Base-by-base conservation (phyloP, 2,113 vertebrate genomes). In the Butorides virescens region DNA sequence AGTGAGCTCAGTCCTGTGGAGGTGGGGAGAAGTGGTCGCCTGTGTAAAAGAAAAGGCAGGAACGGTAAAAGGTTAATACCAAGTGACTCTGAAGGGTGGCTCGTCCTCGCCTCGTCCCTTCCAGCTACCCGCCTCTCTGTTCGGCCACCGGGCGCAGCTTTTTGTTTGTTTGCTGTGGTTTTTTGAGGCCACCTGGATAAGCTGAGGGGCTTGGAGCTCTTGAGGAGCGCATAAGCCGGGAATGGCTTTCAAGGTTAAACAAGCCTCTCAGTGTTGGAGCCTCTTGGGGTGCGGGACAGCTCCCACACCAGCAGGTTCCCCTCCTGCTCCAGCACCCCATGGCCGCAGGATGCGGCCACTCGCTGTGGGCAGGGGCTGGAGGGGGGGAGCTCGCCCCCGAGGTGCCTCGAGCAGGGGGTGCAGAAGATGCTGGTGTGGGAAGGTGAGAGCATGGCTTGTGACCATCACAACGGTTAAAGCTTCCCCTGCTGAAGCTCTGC, bases 1-100 rank as follows among this genome's bases (percentile, higher is more conserved):
- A 94, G 78, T 68, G 86, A 96, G 83, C 80, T 95, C 91, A 72
- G 76, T 75, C 65, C 56, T 2, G 15, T 49, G 88, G 83, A 95
- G 90, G 93, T 92, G 79, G 65, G 94, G 88, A 63, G 81, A 84
- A 88, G 56, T 71, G 5, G 0, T 90, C 0, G 32, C 47, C 32
- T 59, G 47, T 53, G 68, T 58, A 27, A 72, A 63, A 78, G 50
- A 68, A 52, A 78, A 61, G 90, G 82, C 82, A 93, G 86, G 65
- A 47, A 55, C 92, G 68, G 88, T 72, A 55, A 75, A 88, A 84
- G 63, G 55, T 47, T 44, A 66, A 55, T 73, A 34, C 61, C 47
- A 11, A 86, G 70, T n/a, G 79, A 53, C 67, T 92, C 75, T 70
- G 59, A 70, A 83, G 75, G 63, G 74, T 81, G 63, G 47, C 58